Evolutionary conservation across 2,113 vertebrate genomes (phyloP).

Genomic region (Tretioscincus oriximinensis): DNA sequence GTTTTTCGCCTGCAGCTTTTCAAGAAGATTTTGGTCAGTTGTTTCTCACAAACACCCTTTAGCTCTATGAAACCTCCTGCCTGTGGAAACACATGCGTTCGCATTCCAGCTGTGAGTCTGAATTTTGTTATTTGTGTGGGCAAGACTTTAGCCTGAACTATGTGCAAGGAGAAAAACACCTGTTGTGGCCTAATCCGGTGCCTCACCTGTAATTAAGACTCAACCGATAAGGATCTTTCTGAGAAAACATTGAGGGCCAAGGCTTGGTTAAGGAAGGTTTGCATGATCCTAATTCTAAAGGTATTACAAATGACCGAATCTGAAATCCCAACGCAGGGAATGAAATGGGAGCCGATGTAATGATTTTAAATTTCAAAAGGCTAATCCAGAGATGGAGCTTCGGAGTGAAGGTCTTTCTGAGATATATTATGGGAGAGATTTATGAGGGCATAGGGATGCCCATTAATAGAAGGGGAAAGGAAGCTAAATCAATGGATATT

Average conservation of each 20-base stretch:
- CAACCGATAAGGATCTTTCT: conserved; percentile 3
- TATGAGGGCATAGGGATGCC: conserved; percentile 58
- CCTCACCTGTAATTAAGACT: conserved; percentile 30
- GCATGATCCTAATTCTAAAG: neutral
- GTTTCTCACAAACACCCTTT: neutral
- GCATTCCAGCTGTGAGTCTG: neutral
- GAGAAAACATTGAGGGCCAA: conserved; percentile 1
- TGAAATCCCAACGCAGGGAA: neutral
- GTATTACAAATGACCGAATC: conserved; percentile 25
- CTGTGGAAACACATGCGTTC: neutral
- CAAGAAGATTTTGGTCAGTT: neutral
- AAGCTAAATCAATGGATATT: conserved; percentile 66
- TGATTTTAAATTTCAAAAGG: conserved; percentile 52
- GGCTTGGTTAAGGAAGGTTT: neutral
- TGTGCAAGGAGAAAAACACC: conserved; percentile 17
- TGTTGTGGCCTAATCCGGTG: conserved; percentile 9
- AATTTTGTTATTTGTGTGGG: conserved; percentile 31
- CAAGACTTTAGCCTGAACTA: conserved; percentile 25
- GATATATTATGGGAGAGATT: conserved; percentile 64
- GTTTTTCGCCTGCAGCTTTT: neutral
- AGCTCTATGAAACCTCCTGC: neutral
- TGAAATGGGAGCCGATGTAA: conserved; percentile 53
- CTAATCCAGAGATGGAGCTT: conserved; percentile 56
- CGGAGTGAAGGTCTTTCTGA: conserved; percentile 63
- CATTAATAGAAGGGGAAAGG: conserved; percentile 71